Percentiles rank a stretch among this genome's conserved stretches.
Evolutionary conservation across 2,113 vertebrate species (phyloP).

Genomic region (Synchiropus splendidus): DNA sequence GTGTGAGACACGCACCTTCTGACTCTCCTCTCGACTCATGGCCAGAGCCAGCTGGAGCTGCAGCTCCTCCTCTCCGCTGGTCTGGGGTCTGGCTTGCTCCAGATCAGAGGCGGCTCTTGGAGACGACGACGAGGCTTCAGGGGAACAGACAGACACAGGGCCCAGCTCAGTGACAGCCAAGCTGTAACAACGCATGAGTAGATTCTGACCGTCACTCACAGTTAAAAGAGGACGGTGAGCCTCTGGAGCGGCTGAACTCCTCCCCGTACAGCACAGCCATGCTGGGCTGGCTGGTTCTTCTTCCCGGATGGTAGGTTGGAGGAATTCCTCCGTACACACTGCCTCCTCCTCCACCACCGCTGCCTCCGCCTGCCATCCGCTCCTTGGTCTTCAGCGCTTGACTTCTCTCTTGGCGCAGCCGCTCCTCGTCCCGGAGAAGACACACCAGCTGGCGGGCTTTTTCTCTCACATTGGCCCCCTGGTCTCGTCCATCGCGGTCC

Average conservation of each 20-base stretch:
- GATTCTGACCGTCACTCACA: slow-evolving; percentile 70
- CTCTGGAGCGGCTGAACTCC: slow-evolving; percentile 73
- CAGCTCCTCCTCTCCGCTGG: slow-evolving; percentile 87
- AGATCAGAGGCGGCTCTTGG: slow-evolving; percentile 79
- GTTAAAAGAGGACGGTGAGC: slow-evolving; percentile 84
- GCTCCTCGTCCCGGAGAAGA: slow-evolving; percentile 84
- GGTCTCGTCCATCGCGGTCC: slow-evolving; percentile 88
- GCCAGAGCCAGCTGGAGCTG: slow-evolving; percentile 90
- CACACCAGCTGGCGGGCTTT: slow-evolving; percentile 90
- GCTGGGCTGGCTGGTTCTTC: slow-evolving; percentile 69
- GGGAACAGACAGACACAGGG: neutral
- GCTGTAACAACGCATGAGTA: neutral
- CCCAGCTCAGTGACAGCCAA: slow-evolving; percentile 5
- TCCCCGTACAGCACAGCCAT: slow-evolving; percentile 72
- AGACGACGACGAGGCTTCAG: slow-evolving; percentile 81
- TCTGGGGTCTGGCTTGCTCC: slow-evolving; percentile 90
- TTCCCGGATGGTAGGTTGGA: slow-evolving; percentile 65
- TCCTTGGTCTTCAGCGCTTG: slow-evolving; percentile 90
- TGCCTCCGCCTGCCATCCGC: slow-evolving; percentile 80
- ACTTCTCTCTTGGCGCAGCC: slow-evolving; percentile 80
- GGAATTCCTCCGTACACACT: slow-evolving; percentile 59
- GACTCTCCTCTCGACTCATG: slow-evolving; percentile 90
- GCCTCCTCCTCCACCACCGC: slow-evolving; percentile 54
- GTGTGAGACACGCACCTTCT: slow-evolving; percentile 68
- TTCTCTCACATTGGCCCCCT: slow-evolving; percentile 91